Base-by-base conservation (phyloP, 2,113 vertebrate genomes). In the Albula glossodonta region DNA sequence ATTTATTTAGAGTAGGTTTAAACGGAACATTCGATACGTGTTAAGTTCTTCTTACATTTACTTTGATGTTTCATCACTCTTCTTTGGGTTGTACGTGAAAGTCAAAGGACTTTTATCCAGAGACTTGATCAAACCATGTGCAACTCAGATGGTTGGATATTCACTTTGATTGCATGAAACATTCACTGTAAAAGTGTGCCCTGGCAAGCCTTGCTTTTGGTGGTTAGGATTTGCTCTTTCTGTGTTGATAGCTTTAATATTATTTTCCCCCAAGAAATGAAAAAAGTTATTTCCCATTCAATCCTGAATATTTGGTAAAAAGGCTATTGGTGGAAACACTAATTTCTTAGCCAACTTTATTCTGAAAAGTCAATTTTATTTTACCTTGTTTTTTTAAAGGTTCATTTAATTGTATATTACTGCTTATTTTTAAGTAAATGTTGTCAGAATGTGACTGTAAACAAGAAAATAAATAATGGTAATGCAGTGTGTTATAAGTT, bases 181-280 rank as follows among this genome's bases (percentile, higher is more conserved):
- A 25, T 22, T 81, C 19, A 53, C 9, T 53, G n/a, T 49, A 17
- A 63, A 0, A 17, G 41, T 78, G 19, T 22, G 22, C 70, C 70
- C 70, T 74, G 70, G n/a, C 10, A 31, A 11, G 49, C 49, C 49
- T 79, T 13, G 25, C 11, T 49, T 7, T 83, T 19, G 25, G 17
- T 83, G 17, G 15, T 80, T 85, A 51, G 79, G 78, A 48, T 66
- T 80, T 80, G 84, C 84, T 80, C 84, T 85, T 63, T 63, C 11
- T 51, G 25, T 56, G 53, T 78, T n/a, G 50, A 80, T 81, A 53
- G 80, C n/a, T 56, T 53, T 25, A 10, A 31, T 53, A 19, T 81
- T n/a, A 3, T n/a, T 5, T 22, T 50, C 51, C 19, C 50, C 22
- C 9, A 19, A 31, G n/a, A 74, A n/a, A n/a, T 74, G 7, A 74